These are phyloP conservation scores for Colletes latitarsis DNA, from an alignment of 1,140 invertebrate genomes.

Conservation along the genomic window DNA sequence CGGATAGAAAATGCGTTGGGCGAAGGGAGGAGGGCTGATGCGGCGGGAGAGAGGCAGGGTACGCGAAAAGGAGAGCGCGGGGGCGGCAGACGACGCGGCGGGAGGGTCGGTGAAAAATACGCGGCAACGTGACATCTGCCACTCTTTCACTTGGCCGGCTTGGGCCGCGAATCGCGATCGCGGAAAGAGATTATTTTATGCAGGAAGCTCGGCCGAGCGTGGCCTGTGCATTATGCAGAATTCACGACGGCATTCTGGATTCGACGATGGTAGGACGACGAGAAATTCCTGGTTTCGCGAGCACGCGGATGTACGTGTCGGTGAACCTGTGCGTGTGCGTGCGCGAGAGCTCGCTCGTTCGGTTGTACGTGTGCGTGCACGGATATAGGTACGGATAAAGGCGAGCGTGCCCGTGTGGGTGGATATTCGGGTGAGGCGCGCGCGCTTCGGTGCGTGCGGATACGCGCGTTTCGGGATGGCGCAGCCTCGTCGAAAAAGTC, in stretches of 20 bases:
- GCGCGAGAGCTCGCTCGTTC: not conserved
- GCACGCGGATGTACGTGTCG: slow-evolving; percentile 2
- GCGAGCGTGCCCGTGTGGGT: not conserved
- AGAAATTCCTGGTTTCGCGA: slow-evolving; percentile 53
- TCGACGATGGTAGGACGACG: slow-evolving; percentile 44
- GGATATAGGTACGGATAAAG: not conserved
- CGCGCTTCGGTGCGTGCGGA: slow-evolving; percentile 48
- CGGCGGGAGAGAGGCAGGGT: slow-evolving; percentile 22
- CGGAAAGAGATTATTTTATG: slow-evolving; percentile 77
- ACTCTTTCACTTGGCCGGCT: slow-evolving; percentile 65
- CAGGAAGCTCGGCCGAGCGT: slow-evolving; percentile 65
- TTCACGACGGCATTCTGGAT: slow-evolving; percentile 59
- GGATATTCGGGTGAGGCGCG: slow-evolving; percentile 42
- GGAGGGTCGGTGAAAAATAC: slow-evolving; percentile 48
- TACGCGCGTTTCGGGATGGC: slow-evolving; percentile 23
- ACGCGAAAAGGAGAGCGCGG: slow-evolving; percentile 25
- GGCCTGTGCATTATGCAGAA: slow-evolving; percentile 72
- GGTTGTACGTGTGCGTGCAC: not conserved
- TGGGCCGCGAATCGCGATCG: slow-evolving; percentile 64
- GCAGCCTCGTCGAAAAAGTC: slow-evolving; percentile 49
- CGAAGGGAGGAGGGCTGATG: slow-evolving; percentile 14
- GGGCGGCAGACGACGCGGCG: not conserved
- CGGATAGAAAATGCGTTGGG: slow-evolving; percentile 29
- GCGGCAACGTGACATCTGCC: slow-evolving; percentile 68
- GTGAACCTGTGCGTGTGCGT: not conserved